Evolutionary conservation across 2,113 vertebrate genomes (phyloP).

Genomic region (Anguilla rostrata): DNA sequence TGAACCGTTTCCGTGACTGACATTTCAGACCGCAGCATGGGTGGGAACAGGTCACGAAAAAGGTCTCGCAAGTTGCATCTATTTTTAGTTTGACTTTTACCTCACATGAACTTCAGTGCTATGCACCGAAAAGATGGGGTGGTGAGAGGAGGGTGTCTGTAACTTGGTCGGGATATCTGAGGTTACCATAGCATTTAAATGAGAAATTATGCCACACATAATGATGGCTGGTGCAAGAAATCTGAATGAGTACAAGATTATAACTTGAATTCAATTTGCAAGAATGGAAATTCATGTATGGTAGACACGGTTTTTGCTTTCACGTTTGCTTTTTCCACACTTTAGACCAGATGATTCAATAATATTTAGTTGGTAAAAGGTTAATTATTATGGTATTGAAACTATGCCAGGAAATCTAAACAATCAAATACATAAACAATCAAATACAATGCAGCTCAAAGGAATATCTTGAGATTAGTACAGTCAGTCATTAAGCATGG

Average conservation of each 20-base stretch:
- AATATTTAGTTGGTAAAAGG: neutral
- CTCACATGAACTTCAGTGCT: slow-evolving; percentile 58
- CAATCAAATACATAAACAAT: too few species aligned
- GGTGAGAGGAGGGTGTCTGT: slow-evolving; percentile 34
- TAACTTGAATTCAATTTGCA: too few species aligned
- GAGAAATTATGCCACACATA: neutral
- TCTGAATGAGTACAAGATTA: neutral
- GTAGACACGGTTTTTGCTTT: too few species aligned
- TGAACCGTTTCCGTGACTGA: neutral
- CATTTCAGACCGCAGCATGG: neutral
- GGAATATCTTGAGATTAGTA: too few species aligned
- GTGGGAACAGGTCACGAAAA: neutral
- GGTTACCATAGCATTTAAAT: slow-evolving; percentile 29
- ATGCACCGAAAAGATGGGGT: neutral
- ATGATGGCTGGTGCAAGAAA: neutral
- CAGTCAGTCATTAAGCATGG: too few species aligned
- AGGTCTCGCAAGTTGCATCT: slow-evolving; percentile 39
- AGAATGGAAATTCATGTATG: too few species aligned
- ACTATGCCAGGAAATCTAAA: too few species aligned
- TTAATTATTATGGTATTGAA: too few species aligned
- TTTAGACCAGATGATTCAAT: neutral
- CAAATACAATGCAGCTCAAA: too few species aligned
- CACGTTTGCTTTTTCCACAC: neutral
- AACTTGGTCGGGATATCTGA: slow-evolving; percentile 46
- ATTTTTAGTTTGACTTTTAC: slow-evolving; percentile 65